Evolutionary conservation across 2,797 vertebrate genomes (phyloP), one percentile per base, ranked within the genome.

Genomic region (Phoxinus dragarum): DNA sequence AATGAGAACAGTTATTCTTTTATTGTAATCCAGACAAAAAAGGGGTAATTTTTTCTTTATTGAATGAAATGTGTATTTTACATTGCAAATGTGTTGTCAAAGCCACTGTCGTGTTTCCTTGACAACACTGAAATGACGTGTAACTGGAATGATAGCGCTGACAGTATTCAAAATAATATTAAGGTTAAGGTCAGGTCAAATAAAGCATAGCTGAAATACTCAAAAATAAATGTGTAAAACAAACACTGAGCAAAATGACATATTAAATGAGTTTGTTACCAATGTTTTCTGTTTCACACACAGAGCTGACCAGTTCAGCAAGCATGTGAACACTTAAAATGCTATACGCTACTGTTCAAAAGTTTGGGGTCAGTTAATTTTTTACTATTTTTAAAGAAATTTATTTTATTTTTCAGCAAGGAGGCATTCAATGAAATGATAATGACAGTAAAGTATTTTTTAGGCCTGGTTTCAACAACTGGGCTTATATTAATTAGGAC

Each of bases 101-200:
- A 64, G 38, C 38, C 56, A 44, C 38, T 3, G 56, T 44, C 31
- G 40, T 36, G 21, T 56, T 38, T 59, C 21, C 31, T 7, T 75
- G 31, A 38, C 12, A 59, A 77, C 54, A 27, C 3, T 61, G 21
- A 38, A 56, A 59, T 59, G 34, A 40, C 38, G 34, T 61, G 38
- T 31, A 31, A 40, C 76, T 78, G 21, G n/a, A 52, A 76, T 16
- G 3, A 76, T 3, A 12, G 34, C 1, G 11, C 6, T 73, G 27
- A 31, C 16, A 59, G 74, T 34, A 56, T 76, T 56, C 73, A 76
- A 76, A 49, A 56, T 76, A 56, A 21, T 56, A 11, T 56, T n/a
- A 34, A 36, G 73, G 47, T 52, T 36, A 36, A 61, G n/a, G 27
- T 38, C 19, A 54, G 49, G 74, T 76, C 21, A 76, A 4, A 56